Base-by-base conservation (phyloP, 2,888 invertebrate genomes). In the Cistogaster globosa region DNA sequence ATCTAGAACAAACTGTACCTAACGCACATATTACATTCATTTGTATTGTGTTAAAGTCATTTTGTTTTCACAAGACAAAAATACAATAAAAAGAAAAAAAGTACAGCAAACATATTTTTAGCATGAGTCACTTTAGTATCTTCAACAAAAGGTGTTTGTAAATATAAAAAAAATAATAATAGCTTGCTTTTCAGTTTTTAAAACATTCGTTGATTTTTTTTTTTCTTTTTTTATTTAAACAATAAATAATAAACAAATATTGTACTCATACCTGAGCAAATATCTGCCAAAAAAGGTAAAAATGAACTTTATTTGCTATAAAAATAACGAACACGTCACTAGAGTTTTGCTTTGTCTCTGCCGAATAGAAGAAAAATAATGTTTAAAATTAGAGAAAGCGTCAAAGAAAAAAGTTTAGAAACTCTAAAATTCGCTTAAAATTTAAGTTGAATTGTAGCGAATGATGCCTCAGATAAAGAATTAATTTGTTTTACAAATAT, bases 131-230 rank as follows among this genome's bases (percentile, higher is more conserved):
- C 51, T 55, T 65, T 42, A 42, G 1, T 53, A 69, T 63, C 62
- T 74, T 68, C 48, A 78, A 79, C 51, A 83, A 77, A 76, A 82
- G 63, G 63, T 82, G 68, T 55, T 57, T 69, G 55, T 48, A 65
- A 65, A 57, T 38, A 65, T 58, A 55, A 79, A 71, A 45, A 76
- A 76, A 42, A 53, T 7, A 38, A 9, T 9, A 57, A 58, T 65
- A 82, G 55, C 12, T 45, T 69, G 62, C 69, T 26, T 71, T 76
- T 76, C 11, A 76, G 26, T 48, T 82, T 51, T 63, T 5, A 69
- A 63, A 71, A 65, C 63, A 71, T 69, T 76, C 69, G 65, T 63
- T 69, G 18, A 32, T 51, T 20, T 45, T n/a, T n/a, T n/a, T n/a
- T n/a, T n/a, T n/a, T n/a, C n/a, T n/a, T n/a, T n/a, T n/a, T 42